Evolutionary conservation across 2,888 invertebrate genomes (phyloP).

Genomic region (Megamerina dolium): DNA sequence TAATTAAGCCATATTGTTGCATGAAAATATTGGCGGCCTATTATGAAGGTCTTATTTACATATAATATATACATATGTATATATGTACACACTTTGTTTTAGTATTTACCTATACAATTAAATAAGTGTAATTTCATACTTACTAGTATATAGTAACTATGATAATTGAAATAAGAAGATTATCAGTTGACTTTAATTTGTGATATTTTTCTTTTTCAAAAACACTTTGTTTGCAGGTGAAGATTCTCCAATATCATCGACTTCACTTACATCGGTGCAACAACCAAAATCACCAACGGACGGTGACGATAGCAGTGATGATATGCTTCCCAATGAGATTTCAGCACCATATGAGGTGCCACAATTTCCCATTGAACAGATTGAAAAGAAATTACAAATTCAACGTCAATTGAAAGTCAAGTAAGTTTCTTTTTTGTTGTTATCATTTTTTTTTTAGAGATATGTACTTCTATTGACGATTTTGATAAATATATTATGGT

Average conservation of each 20-base stretch:
- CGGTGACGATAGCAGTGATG: constrained; percentile 22
- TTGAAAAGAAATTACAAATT: constrained; percentile 85
- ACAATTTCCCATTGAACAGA: constrained; percentile 96
- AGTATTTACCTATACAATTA: too few species aligned
- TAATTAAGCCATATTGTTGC: too few species aligned
- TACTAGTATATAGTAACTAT: too few species aligned
- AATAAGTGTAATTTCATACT: too few species aligned
- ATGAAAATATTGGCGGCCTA: too few species aligned
- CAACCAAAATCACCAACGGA: constrained; percentile 17
- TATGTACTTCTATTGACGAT: not conserved
- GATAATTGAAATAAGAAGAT: too few species aligned
- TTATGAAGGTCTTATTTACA: too few species aligned
- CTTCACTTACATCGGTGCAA: constrained; percentile 15
- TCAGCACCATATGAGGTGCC: constrained; percentile 96
- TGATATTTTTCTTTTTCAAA: too few species aligned
- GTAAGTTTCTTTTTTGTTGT: constrained; percentile 56
- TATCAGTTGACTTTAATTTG: too few species aligned
- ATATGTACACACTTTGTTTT: too few species aligned
- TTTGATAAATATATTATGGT: not conserved
- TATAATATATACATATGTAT: too few species aligned
- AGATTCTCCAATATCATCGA: constrained; percentile 25
- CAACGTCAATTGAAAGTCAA: constrained; percentile 83
- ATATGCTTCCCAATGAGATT: constrained; percentile 64
- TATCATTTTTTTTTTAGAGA: not conserved
- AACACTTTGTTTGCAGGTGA: constrained; percentile 41